Evolutionary conservation across 2,888 invertebrate genomes (phyloP), one percentile per base, ranked within the genome.

Genomic region (Synanthedon tipuliformis): DNA sequence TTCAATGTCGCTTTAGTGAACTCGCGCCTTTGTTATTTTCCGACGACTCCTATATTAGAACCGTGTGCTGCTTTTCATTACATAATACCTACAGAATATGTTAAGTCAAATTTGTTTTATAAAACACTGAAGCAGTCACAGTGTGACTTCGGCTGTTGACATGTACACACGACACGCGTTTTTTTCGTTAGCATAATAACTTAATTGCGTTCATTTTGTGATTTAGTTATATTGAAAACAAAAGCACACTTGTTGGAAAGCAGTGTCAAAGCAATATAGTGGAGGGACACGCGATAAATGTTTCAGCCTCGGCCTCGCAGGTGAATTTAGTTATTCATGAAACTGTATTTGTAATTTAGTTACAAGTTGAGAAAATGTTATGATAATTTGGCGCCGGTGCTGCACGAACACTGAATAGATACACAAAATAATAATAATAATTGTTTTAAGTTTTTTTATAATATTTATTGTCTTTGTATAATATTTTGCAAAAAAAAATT

Each of bases 61-160:
- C 5, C 16, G 49, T 16, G 49, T 49, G 10, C 16, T 49, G 49
- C 12, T 16, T 49, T 12, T 12, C 16, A 23, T 49, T 18, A 16
- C 49, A 16, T 49, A 16, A 13, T 49, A n/a, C n/a, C n/a, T n/a
- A 16, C 18, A 49, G 18, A 49, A 49, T 12, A 49, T 16, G 49
- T 49, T 10, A 54, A 52, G 57, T 54, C 53, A 53, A 58, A 49
- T 56, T 65, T 70, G 71, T 73, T 34, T 34, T 10, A 34, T 34
- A 34, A 34, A 34, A 34, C 10, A 8, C 34, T 34, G 34, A 34
- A 34, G 34, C 34, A 34, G 10, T 10, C 65, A 73, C 75, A 75
- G 80, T 80, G 56, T 68, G 62, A 71, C 71, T 72, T 71, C 56
- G 69, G 65, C 65, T 61, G 68, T 64, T 69, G 73, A 60, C 64